Conservation (phyloP, 2,113 vertebrate species). For the Otolemur garnettii region DNA sequence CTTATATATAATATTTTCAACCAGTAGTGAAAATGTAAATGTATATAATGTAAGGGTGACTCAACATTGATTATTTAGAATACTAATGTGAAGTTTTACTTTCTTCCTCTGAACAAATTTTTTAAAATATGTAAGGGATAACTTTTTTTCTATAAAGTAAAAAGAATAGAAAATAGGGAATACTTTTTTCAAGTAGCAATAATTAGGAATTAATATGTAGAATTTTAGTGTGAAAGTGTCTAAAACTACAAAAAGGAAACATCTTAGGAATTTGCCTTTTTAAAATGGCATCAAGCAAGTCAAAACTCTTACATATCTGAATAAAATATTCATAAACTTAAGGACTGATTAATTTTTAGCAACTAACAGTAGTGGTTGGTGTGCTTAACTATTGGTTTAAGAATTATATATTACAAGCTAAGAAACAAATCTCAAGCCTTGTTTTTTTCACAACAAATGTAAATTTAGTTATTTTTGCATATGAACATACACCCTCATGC, state of each 20-base stretch:
- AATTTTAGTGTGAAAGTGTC: constrained; percentile 31
- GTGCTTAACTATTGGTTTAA: neutral
- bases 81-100: constrained; percentile 52
- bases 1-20: constrained; percentile 45
- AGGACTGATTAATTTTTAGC: constrained; percentile 52
- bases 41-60: constrained; percentile 50
- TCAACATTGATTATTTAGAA: constrained; percentile 54
- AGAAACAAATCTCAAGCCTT: neutral
- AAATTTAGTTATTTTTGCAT: constrained; percentile 49
- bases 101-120: constrained; percentile 46
- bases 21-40: constrained; percentile 47
- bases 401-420: constrained; percentile 24
- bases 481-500: neutral
- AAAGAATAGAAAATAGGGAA: neutral
- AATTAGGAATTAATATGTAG: constrained; percentile 42
- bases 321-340: constrained; percentile 56
- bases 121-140: neutral
- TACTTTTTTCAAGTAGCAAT: neutral
- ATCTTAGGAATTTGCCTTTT: constrained; percentile 42
- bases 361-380: neutral
- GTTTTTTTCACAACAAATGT: constrained; percentile 10
- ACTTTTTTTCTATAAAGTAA: neutral
- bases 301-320: neutral
- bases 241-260: constrained; percentile 61
- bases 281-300: constrained; percentile 31